phyloP scores from a whole-genome alignment of 2,113 vertebrate genomes.

The Odocoileus hemionus region DNA sequence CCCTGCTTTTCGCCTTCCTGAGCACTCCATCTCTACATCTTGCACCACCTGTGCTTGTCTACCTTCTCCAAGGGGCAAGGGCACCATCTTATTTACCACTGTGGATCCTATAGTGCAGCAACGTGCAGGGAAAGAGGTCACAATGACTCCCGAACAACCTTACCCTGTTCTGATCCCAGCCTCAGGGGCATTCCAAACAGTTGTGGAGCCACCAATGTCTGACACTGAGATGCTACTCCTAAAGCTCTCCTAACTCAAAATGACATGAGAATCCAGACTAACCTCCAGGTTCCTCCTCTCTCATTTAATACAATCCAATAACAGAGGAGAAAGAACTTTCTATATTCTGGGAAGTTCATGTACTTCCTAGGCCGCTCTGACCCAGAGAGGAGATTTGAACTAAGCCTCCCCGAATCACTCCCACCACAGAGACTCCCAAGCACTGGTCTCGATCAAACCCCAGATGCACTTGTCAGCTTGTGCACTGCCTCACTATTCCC shows the following conservation, averaged over 20 bases:
- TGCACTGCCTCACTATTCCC: not conserved
- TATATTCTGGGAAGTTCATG: not conserved
- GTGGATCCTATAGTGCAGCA: too few species aligned
- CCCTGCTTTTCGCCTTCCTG: not conserved
- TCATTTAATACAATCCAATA: not conserved
- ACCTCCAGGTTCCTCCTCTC: not conserved
- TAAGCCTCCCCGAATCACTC: not conserved
- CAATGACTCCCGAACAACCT: not conserved
- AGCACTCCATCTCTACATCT: not conserved
- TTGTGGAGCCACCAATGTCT: not conserved
- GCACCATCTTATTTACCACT: not conserved
- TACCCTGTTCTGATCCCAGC: not conserved
- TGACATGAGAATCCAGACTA: not conserved
- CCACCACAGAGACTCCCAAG: not conserved
- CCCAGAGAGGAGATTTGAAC: not conserved
- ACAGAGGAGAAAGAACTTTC: not conserved
- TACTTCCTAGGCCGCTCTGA: not conserved
- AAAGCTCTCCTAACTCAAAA: not conserved
- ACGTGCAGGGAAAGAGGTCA: not conserved
- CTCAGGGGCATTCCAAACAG: not conserved
- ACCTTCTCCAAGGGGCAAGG: not conserved
- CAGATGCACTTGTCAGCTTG: not conserved
- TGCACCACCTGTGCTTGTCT: not conserved
- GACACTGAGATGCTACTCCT: not conserved
- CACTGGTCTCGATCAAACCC: not conserved